Evolutionary conservation across 2,797 vertebrate genomes (phyloP).

Genomic region (Propithecus perrieri): DNA sequence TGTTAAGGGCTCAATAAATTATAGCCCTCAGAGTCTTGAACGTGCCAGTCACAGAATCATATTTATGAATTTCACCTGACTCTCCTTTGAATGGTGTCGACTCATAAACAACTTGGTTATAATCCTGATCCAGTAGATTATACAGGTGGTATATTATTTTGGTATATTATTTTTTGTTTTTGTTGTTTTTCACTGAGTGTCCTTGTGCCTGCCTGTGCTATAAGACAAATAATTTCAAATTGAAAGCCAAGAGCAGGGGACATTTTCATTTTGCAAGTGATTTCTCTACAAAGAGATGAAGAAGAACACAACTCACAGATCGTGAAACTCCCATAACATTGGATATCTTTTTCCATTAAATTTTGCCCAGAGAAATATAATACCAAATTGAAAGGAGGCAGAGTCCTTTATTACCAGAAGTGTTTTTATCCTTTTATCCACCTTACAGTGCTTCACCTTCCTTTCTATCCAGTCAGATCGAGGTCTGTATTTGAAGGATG

Average conservation of each 20-base stretch:
- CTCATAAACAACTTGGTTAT: background rate
- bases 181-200: background rate
- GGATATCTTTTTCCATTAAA: background rate
- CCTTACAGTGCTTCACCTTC: background rate
- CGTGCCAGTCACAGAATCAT: background rate
- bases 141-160: background rate
- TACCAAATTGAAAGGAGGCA: background rate
- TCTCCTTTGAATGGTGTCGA: background rate
- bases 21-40: background rate
- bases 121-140: background rate
- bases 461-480: background rate
- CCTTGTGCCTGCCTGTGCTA: background rate
- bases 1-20: background rate
- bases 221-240: background rate
- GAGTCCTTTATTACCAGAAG: background rate
- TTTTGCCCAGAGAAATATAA: constrained; percentile 34
- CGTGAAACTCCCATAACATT: background rate
- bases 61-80: background rate
- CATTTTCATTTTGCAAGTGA: background rate
- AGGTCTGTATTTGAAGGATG: background rate
- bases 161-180: background rate
- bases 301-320: background rate
- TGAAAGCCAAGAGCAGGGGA: background rate
- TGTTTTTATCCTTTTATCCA: background rate
- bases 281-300: background rate